These are phyloP conservation scores for Spizaetus ornatus DNA, from an alignment of 2,113 vertebrate species.

Conservation along the genomic window DNA sequence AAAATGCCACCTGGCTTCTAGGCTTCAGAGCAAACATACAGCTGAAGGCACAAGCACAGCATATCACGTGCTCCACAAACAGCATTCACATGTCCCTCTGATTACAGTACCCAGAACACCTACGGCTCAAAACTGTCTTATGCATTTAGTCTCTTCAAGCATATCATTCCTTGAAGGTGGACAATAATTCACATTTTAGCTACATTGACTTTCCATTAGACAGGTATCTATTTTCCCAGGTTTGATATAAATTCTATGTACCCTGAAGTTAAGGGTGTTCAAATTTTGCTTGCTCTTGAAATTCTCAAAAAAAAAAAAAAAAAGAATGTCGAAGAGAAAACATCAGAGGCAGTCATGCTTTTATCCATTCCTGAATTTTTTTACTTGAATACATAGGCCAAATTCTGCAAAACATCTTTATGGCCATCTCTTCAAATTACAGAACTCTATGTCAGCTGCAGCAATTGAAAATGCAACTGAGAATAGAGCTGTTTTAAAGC, in stretches of 20 bases:
- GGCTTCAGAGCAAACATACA: not conserved
- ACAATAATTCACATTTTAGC: not conserved
- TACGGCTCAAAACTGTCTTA: not conserved
- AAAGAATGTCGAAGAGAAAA: not conserved
- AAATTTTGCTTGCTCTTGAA: not conserved
- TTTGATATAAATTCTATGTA: not conserved
- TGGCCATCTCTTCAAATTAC: slow-evolving; percentile 51
- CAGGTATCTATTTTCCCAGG: not conserved
- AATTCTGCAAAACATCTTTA: slow-evolving; percentile 56
- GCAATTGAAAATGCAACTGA: slow-evolving; percentile 54
- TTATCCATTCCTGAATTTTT: not conserved
- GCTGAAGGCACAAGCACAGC: not conserved
- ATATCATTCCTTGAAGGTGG: not conserved
- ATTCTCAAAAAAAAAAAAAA: not conserved
- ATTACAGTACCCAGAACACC: not conserved
- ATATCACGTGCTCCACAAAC: not conserved
- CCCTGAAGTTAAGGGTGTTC: not conserved
- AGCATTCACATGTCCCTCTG: not conserved
- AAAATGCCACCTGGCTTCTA: not conserved
- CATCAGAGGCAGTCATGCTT: not conserved
- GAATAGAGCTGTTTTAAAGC: slow-evolving; percentile 46
- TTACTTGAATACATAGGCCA: not conserved
- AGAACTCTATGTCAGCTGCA: slow-evolving; percentile 38
- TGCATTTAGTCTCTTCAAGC: not conserved
- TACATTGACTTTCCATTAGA: not conserved